Conservation (phyloP, 2,113 vertebrate genomes). For the Scatophagus argus region DNA sequence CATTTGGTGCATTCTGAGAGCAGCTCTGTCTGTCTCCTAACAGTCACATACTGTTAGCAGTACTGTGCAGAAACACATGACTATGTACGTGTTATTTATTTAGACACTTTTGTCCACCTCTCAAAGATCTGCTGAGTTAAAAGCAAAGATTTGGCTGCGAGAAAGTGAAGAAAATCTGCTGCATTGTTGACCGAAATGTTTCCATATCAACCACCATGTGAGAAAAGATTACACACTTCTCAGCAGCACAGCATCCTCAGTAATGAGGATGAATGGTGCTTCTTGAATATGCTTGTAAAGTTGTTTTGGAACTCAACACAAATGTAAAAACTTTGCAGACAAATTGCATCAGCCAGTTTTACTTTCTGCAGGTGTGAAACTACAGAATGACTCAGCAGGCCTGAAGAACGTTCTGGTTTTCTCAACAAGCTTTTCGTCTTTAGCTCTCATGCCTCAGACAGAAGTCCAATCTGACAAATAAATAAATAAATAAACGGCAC, state of each 20-base stretch:
- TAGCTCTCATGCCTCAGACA: background rate
- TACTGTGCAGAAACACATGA: background rate
- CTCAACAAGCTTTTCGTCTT: background rate
- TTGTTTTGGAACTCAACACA: background rate
- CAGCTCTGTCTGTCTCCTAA: slow-evolving; percentile 11
- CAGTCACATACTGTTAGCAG: background rate
- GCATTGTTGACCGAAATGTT: background rate
- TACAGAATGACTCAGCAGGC: slow-evolving; percentile 3
- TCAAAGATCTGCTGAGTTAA: background rate
- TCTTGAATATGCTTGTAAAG: background rate
- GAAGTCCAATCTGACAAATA: background rate
- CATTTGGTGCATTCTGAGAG: slow-evolving; percentile 54
- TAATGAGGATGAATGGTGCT: background rate
- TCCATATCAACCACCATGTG: background rate
- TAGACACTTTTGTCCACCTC: background rate
- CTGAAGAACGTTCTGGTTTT: background rate
- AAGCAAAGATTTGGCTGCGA: background rate
- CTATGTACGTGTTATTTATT: background rate
- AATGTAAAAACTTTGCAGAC: background rate
- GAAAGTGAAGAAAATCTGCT: background rate
- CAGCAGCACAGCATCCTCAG: background rate
- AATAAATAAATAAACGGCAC: background rate
- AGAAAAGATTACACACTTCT: background rate
- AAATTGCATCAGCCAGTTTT: slow-evolving; percentile 45
- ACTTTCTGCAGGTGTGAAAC: slow-evolving; percentile 18